A percentile compares a stretch with the other conserved stretches of the same genome.
These are phyloP conservation scores for Cylloceria caligata DNA, from an alignment of 2,888 invertebrate genomes.

Conservation along the genomic window DNA sequence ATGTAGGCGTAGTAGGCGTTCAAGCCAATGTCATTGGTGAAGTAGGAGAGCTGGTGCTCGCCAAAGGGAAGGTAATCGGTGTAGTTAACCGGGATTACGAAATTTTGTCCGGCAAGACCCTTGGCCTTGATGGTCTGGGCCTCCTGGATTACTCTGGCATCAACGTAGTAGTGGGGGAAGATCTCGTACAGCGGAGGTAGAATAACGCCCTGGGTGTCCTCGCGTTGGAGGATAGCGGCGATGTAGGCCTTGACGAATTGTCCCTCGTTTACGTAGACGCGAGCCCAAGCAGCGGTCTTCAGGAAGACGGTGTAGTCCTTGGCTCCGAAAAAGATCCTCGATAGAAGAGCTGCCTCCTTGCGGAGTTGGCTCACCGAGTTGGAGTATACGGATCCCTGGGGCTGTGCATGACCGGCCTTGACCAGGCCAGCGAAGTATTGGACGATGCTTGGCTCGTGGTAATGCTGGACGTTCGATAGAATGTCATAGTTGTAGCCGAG, in stretches of 20 bases:
- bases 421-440: slow-evolving; percentile 86
- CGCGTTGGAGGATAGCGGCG: slow-evolving; percentile 88
- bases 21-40: slow-evolving; percentile 90
- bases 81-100: slow-evolving; percentile 88
- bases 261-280: slow-evolving; percentile 89
- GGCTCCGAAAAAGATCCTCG: slow-evolving; percentile 89
- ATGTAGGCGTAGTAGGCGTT: slow-evolving; percentile 89
- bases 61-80: slow-evolving; percentile 85
- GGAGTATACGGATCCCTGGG: slow-evolving; percentile 88
- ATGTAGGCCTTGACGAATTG: slow-evolving; percentile 88
- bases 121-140: slow-evolving; percentile 85
- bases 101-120: slow-evolving; percentile 80
- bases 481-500: slow-evolving; percentile 87
- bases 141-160: slow-evolving; percentile 88
- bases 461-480: slow-evolving; percentile 87
- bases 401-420: slow-evolving; percentile 86
- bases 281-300: slow-evolving; percentile 89
- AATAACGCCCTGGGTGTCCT: slow-evolving; percentile 88
- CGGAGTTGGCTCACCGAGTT: slow-evolving; percentile 87
- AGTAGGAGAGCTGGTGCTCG: slow-evolving; percentile 88
- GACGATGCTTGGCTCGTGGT: slow-evolving; percentile 84
- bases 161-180: slow-evolving; percentile 90
- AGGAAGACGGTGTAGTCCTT: slow-evolving; percentile 90
- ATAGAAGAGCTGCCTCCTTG: slow-evolving; percentile 88
- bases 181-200: slow-evolving; percentile 91